Evolutionary conservation across 2,888 invertebrate genomes (phyloP).

Genomic region (Anagyrus pseudococci): DNA sequence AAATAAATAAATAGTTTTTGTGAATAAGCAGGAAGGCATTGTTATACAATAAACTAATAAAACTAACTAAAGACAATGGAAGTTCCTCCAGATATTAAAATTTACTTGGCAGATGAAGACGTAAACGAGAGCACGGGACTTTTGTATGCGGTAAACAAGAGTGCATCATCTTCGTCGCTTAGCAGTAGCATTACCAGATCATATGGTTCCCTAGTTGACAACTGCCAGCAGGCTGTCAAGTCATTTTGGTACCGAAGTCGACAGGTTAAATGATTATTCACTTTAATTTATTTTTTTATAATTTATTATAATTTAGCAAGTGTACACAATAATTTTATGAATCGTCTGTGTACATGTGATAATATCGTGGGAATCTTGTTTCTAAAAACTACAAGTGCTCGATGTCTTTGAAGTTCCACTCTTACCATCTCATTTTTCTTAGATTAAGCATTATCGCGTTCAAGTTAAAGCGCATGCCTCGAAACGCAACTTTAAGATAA

Average conservation of each 20-base stretch:
- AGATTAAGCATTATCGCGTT: slow-evolving; percentile 20
- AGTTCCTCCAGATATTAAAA: slow-evolving; percentile 42
- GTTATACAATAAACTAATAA: not conserved
- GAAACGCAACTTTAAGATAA: slow-evolving; percentile 25
- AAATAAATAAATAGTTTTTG: too few relatives aligned
- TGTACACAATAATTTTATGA: not conserved
- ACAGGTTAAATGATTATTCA: slow-evolving; percentile 48
- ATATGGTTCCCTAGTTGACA: slow-evolving; percentile 50
- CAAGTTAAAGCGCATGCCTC: slow-evolving; percentile 15
- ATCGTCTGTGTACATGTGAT: too few relatives aligned
- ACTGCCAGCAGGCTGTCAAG: slow-evolving; percentile 48
- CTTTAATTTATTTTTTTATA: not conserved
- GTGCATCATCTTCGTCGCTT: slow-evolving; percentile 42
- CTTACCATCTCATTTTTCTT: too few relatives aligned
- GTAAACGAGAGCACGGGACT: slow-evolving; percentile 46
- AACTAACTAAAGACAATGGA: slow-evolving; percentile 40
- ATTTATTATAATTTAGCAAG: not conserved
- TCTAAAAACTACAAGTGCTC: too few relatives aligned
- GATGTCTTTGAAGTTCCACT: too few relatives aligned
- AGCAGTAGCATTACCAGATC: slow-evolving; percentile 42
- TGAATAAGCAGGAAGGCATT: too few relatives aligned
- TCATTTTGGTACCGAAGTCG: slow-evolving; percentile 54
- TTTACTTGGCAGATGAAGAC: slow-evolving; percentile 44
- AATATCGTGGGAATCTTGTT: too few relatives aligned
- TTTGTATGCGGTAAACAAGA: slow-evolving; percentile 40